Evolutionary conservation across 2,113 vertebrate species (phyloP).

Genomic region (Cyprinodon tularosa): DNA sequence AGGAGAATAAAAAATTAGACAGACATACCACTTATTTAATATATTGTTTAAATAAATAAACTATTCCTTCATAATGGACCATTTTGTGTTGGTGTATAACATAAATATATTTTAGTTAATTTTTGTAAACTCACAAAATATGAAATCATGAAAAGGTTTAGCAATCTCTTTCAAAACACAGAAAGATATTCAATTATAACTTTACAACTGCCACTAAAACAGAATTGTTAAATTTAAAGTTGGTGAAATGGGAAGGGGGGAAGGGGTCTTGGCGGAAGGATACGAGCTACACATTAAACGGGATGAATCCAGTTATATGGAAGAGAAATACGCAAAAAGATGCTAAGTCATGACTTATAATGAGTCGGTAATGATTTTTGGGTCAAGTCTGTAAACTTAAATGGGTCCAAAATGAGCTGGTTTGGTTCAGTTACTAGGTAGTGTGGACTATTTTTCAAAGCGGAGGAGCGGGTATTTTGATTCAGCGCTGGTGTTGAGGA

Average conservation of each 20-base stretch:
- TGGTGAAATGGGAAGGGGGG: slow-evolving; percentile 61
- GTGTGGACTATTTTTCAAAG: slow-evolving; percentile 76
- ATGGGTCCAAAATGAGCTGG: not conserved
- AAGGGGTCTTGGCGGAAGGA: slow-evolving; percentile 73
- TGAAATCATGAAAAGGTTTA: not conserved
- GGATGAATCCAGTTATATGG: slow-evolving; percentile 42
- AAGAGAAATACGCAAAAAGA: not conserved
- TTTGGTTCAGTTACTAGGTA: slow-evolving; percentile 15
- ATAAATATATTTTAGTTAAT: not conserved
- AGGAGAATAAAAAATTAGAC: no score
- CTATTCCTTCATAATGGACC: not conserved
- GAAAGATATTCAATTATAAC: not conserved
- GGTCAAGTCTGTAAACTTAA: slow-evolving; percentile 2
- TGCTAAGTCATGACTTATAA: not conserved
- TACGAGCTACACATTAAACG: slow-evolving; percentile 62
- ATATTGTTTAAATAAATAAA: no score
- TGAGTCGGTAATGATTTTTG: not conserved
- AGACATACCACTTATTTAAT: no score
- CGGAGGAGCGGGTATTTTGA: slow-evolving; percentile 71
- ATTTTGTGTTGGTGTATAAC: not conserved
- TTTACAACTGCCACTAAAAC: not conserved
- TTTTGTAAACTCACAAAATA: not conserved
- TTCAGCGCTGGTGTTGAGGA: slow-evolving; percentile 41
- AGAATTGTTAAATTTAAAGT: slow-evolving; percentile 64
- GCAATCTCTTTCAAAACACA: not conserved